Evolutionary conservation across 2,888 invertebrate genomes (phyloP), one percentile per base, ranked within the genome.

Genomic region (Pycnomerus fuliginosus): DNA sequence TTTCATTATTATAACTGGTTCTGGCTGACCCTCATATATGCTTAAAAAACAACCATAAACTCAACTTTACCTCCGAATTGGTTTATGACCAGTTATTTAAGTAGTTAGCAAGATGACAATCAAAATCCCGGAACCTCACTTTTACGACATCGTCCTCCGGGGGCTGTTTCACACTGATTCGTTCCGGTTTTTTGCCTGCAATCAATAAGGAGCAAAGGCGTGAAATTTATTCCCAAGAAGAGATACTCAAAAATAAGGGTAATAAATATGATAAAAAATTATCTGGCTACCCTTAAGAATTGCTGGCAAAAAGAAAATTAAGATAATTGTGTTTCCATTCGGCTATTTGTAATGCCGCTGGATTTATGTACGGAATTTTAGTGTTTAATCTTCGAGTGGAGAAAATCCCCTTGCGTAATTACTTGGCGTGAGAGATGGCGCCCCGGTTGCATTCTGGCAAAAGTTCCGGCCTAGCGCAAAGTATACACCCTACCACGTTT

Each of bases 321-420:
- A 68, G 68, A 68, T 69, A 69, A 70, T 70, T 67, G 66, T 66
- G 64, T 67, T 69, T 68, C 64, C 66, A 68, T 69, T 67, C 60
- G 65, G 63, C 61, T 65, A 68, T 69, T 68, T 69, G 69, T 67
- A 66, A 67, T 64, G 62, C 62, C 58, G 52, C 54, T 42, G 57
- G 65, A 69, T 69, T 70, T 69, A 69, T 70, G 66, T 63, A 62
- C 58, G 66, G 67, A 69, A 68, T 68, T 68, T 68, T 59, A 56
- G 64, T 66, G 63, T 68, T 70, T 70, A 69, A 69, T 68, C 68
- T 68, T 69, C 52, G 62, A 59, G 65, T 53, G 60, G 61, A 65
- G 68, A 67, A 68, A 68, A 68, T 68, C 68, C 67, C 67, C 65
- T 61, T 58, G 59, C 64, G 67, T 70, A 70, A 70, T 70, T 70